Evolutionary conservation across 2,797 vertebrate species (phyloP).

Genomic region (Limosa lapponica): DNA sequence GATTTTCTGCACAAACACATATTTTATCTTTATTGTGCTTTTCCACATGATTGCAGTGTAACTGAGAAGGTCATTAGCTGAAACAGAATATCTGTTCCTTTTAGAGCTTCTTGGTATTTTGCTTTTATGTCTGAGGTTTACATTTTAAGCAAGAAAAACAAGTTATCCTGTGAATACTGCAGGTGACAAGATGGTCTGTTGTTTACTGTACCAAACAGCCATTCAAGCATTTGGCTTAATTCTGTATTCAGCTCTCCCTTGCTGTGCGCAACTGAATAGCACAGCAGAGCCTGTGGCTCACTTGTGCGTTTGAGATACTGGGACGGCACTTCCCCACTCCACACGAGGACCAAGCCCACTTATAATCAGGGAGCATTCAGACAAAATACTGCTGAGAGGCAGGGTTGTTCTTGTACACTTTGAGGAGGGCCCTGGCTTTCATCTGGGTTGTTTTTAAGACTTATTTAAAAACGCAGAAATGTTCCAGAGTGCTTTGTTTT

Average conservation of each 20-base stretch:
- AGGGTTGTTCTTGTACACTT: neutral
- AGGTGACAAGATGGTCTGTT: neutral
- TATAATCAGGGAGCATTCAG: neutral
- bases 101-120: neutral
- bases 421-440: neutral
- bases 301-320: accelerated
- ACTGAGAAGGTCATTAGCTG: constrained; percentile 43
- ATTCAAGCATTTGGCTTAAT: neutral
- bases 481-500: neutral
- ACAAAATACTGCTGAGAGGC: neutral
- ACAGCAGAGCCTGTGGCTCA: neutral
- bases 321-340: neutral
- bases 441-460: neutral
- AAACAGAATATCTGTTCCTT: neutral
- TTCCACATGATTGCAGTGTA: neutral
- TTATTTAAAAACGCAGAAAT: neutral
- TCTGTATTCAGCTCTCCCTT: neutral
- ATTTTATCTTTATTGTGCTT: neutral
- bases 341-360: neutral
- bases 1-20: neutral
- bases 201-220: neutral
- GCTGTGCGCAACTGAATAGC: neutral
- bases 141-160: constrained; percentile 19
- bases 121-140: neutral
- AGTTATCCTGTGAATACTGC: neutral